Conservation (phyloP, 2,797 vertebrate genomes). For the Danio kyathit region DNA sequence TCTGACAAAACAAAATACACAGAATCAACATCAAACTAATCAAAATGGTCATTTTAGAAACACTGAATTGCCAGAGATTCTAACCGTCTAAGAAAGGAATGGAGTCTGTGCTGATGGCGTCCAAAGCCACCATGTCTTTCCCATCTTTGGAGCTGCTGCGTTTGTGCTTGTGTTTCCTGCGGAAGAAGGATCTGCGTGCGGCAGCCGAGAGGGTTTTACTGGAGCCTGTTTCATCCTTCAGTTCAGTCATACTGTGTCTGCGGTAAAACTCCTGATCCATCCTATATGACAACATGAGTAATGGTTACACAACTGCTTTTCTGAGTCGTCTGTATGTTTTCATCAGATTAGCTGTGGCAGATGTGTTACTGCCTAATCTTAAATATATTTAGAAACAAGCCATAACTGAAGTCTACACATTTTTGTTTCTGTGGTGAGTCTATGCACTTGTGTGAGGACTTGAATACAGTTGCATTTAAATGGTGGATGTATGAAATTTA, state of each 20-base stretch:
- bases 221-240: conserved; percentile 88
- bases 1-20: conserved; percentile 75
- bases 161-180: conserved; percentile 95
- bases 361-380: background rate
- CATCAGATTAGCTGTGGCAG: background rate
- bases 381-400: background rate
- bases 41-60: background rate
- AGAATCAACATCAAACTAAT: background rate
- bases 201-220: conserved; percentile 92
- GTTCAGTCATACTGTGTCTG: conserved; percentile 92
- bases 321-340: background rate
- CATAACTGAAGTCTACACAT: background rate
- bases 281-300: conserved; percentile 71
- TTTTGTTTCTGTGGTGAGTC: background rate
- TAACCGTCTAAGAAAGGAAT: conserved; percentile 93
- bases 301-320: background rate
- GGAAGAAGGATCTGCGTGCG: conserved; percentile 94
- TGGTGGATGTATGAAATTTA: no score
- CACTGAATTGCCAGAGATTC: conserved; percentile 19
- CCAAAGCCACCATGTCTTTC: conserved; percentile 91
- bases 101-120: conserved; percentile 94
- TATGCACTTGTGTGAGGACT: background rate
- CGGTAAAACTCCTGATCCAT: conserved; percentile 98
- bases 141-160: conserved; percentile 95
- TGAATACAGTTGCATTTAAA: no score